Evolutionary conservation across 2,797 vertebrate species (phyloP).

Genomic region (Micrastur ruficollis): DNA sequence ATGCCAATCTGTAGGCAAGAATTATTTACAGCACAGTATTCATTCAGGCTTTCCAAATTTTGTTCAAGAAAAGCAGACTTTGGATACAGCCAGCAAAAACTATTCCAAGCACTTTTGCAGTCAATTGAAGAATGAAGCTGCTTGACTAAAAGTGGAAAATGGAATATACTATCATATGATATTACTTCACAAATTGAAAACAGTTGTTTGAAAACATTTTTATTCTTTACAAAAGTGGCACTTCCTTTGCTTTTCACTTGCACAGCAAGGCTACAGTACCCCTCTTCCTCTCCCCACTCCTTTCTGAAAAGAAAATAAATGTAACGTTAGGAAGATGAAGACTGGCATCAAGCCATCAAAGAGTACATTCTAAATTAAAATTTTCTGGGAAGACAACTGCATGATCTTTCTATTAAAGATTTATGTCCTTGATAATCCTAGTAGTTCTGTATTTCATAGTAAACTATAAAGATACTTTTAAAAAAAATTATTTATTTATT

Average conservation of each 20-base stretch:
- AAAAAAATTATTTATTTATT: background rate
- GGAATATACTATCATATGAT: background rate
- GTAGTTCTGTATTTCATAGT: background rate
- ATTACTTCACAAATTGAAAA: slow-evolving; percentile 1
- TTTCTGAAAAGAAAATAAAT: background rate
- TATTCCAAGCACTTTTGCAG: background rate
- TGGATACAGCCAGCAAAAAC: background rate
- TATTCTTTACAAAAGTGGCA: background rate
- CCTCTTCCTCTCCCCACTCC: background rate
- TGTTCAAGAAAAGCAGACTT: background rate
- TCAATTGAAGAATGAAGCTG: background rate
- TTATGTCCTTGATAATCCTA: background rate
- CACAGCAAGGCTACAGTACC: background rate
- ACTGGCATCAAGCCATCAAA: background rate
- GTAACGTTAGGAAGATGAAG: background rate
- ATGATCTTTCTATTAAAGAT: background rate
- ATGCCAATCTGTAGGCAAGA: background rate
- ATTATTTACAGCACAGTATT: background rate
- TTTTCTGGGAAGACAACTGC: background rate
- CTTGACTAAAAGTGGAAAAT: background rate
- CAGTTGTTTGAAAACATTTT: background rate
- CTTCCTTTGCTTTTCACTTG: slow-evolving; percentile 3
- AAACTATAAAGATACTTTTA: background rate
- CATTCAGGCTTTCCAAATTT: background rate
- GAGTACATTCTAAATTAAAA: background rate